A percentile compares a stretch with the other conserved stretches of the same genome.
Conservation (phyloP, 2,113 vertebrate species). For the Onychostoma macrolepis region DNA sequence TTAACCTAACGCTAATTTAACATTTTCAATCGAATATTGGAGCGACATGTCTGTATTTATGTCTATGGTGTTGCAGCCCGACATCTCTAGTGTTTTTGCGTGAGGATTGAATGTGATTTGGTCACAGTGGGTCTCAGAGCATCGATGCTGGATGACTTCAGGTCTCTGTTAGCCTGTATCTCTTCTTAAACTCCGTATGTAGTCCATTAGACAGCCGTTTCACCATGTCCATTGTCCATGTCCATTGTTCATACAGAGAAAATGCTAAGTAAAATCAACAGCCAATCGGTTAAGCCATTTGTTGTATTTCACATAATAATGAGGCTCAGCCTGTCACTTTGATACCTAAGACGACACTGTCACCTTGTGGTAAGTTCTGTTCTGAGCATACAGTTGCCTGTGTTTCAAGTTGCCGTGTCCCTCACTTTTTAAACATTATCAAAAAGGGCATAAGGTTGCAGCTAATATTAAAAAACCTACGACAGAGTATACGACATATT, state of each 20-base stretch:
- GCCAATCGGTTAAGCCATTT: neutral
- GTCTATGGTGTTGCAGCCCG: neutral
- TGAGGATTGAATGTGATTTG: conserved; percentile 3
- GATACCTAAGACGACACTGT: neutral
- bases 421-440: neutral
- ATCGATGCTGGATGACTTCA: neutral
- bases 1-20: neutral
- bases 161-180: neutral
- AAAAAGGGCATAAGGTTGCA: neutral
- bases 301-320: neutral
- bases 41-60: neutral
- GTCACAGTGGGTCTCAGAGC: conserved; percentile 5
- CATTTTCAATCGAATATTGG: neutral
- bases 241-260: neutral
- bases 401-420: neutral
- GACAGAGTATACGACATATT: neutral
- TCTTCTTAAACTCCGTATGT: neutral
- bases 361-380: neutral
- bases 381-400: neutral
- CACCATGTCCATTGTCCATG: neutral
- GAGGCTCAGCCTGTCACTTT: neutral
- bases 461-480: neutral
- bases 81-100: neutral
- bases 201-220: neutral
- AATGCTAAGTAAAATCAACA: neutral